Percentiles rank a stretch among this genome's conserved stretches.
These are phyloP conservation scores for Peromyscus polionotus DNA, from an alignment of 2,113 vertebrate genomes.

Conservation along the genomic window DNA sequence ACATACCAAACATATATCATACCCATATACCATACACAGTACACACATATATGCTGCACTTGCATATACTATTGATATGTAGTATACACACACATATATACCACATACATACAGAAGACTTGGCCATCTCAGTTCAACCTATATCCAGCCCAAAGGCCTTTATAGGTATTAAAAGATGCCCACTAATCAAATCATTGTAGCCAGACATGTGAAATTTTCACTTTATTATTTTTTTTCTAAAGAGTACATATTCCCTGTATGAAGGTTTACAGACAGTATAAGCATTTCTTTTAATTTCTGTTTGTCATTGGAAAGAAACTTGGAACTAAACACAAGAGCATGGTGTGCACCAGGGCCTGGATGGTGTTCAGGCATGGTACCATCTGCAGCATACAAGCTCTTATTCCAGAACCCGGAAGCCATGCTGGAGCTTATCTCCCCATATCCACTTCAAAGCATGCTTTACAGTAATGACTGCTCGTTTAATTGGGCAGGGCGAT, in stretches of 20 bases:
- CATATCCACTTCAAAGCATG: conserved; percentile 79
- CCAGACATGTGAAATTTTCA: conserved; percentile 52
- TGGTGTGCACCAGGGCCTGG: conserved; percentile 56
- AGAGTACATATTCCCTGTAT: conserved; percentile 1
- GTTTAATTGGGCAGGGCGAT: conserved; percentile 82
- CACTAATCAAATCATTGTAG: background rate
- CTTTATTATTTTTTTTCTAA: conserved; percentile 43
- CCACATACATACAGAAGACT: background rate
- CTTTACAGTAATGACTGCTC: conserved; percentile 72
- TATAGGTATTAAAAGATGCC: background rate
- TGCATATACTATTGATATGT: background rate
- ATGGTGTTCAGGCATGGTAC: conserved; percentile 72
- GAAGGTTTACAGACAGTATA: conserved; percentile 1
- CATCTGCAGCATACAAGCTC: conserved; percentile 62
- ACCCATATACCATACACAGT: background rate
- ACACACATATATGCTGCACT: background rate
- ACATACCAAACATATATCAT: background rate
- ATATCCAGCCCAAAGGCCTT: background rate
- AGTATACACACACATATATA: background rate
- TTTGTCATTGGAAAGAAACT: background rate
- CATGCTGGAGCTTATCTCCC: conserved; percentile 73
- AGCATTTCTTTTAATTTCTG: conserved; percentile 4
- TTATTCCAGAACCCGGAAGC: conserved; percentile 65
- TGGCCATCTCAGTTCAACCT: background rate
- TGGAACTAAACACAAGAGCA: conserved; percentile 63